Conservation (phyloP, 2,113 vertebrate species). For the Bambusicola thoracicus region DNA sequence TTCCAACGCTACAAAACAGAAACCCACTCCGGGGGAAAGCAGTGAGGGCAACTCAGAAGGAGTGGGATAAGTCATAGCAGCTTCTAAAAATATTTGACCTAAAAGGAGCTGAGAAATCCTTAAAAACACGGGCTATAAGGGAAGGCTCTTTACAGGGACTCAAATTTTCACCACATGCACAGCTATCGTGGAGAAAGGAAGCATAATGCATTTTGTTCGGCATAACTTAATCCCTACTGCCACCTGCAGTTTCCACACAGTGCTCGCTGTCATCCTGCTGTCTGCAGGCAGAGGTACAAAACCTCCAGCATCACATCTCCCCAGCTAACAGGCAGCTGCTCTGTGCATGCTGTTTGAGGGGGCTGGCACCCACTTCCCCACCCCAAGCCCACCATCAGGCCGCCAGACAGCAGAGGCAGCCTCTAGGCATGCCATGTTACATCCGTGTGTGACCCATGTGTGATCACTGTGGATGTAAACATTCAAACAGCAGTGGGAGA, state of each 20-base stretch:
- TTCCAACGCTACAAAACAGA: neutral
- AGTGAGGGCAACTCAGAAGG: neutral
- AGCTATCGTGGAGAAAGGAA: neutral
- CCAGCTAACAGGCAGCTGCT: no score
- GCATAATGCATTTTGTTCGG: neutral
- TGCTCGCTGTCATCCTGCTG: no score
- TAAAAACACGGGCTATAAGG: neutral
- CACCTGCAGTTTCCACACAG: conserved; percentile 49
- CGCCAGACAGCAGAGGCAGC: no score
- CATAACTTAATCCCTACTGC: conserved; percentile 53
- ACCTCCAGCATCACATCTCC: no score
- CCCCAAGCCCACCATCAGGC: no score
- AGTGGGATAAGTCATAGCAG: neutral
- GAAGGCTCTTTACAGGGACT: neutral
- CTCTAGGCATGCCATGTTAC: no score
- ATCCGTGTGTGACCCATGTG: no score
- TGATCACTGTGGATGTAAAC: no score
- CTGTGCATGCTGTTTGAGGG: no score
- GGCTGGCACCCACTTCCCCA: no score
- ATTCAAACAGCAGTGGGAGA: no score
- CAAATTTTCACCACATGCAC: neutral
- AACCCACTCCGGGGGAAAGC: neutral
- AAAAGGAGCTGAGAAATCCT: neutral
- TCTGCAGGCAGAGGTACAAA: no score
- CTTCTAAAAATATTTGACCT: neutral